Evolutionary conservation across 2,797 vertebrate species (phyloP), one percentile per base, ranked within the genome.

Genomic region (Pampus argenteus): DNA sequence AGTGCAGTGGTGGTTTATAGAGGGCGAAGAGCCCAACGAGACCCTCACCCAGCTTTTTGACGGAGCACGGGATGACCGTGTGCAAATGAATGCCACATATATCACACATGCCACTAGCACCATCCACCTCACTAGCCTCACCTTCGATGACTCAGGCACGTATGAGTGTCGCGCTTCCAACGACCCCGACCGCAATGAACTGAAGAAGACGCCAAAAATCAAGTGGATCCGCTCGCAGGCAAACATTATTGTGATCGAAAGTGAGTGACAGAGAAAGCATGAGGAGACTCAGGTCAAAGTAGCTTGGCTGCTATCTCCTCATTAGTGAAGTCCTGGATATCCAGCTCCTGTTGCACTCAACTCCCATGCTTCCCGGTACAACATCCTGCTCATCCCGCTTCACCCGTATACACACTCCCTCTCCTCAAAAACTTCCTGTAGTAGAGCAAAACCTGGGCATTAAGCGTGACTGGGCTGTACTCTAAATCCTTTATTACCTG

Each of bases 141-240:
- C 82, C 6, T 26, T 85, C 51, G 88, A 95, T 45, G 96, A 99
- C 90, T 93, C 95, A 0, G 98, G 98, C 85, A 97, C 90, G 0
- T 99, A 98, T 0, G 97, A 99, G 91, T 99, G 97, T 93, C 94
- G 97, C 0, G 97, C 97, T 29, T 99, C 96, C 93, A 98, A 96
- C 81, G 97, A 99, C 90, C 97, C 97, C 0, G 95, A 98, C 86
- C 96, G 97, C 92, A 98, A 99, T 86, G 95, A 97, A 89, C 95
- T 98, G 94, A 95, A 91, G 93, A 97, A 94, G 91, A 95, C 86
- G 13, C 98, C 97, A 78, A 96, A 95, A 95, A 93, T 98, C 95
- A 98, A 97, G 95, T 98, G 97, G 97, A 97, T 98, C 94, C 96
- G 95, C 83, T 96, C 98, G 48, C 98, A 98, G 92, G 97, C 97